Evolutionary conservation across 2,113 vertebrate genomes (phyloP).

Genomic region (Vulpes ferrilata): DNA sequence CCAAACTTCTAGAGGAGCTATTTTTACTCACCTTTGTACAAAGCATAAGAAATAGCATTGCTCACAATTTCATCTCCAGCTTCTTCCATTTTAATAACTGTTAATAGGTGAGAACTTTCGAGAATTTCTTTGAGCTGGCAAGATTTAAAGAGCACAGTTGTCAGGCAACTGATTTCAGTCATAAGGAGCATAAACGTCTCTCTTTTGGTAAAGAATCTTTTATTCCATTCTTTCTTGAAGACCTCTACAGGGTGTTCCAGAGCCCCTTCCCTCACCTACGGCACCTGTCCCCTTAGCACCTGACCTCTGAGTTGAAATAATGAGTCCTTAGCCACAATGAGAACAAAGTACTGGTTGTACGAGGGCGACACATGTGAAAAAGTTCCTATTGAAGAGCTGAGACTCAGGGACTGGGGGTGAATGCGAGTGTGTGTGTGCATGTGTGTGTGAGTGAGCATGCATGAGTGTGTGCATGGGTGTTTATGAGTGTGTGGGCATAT

Average conservation of each 20-base stretch:
- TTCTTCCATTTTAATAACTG: conserved; percentile 91
- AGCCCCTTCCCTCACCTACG: not conserved
- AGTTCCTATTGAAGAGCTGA: not conserved
- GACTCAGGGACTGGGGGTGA: not conserved
- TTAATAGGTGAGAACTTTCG: conserved; percentile 89
- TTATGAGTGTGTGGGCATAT: too few relatives aligned
- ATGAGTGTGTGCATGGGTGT: too few relatives aligned
- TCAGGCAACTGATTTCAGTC: conserved; percentile 22
- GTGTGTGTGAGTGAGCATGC: not conserved
- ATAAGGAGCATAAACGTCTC: not conserved
- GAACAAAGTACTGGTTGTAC: not conserved
- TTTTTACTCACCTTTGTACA: conserved; percentile 89
- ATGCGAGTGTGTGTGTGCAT: not conserved
- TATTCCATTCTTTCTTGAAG: not conserved
- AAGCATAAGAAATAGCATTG: conserved; percentile 89
- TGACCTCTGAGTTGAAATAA: not conserved
- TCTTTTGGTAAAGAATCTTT: not conserved
- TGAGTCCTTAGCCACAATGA: not conserved
- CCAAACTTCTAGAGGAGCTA: not conserved
- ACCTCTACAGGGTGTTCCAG: not conserved
- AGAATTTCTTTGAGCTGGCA: conserved; percentile 90
- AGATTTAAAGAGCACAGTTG: conserved; percentile 28
- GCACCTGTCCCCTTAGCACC: accelerated
- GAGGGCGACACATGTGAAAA: not conserved
- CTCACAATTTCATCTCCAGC: conserved; percentile 91